These are phyloP conservation scores for Brachyhypopomus occidentalis DNA, from an alignment of 2,113 vertebrate species.

Conservation along the genomic window DNA sequence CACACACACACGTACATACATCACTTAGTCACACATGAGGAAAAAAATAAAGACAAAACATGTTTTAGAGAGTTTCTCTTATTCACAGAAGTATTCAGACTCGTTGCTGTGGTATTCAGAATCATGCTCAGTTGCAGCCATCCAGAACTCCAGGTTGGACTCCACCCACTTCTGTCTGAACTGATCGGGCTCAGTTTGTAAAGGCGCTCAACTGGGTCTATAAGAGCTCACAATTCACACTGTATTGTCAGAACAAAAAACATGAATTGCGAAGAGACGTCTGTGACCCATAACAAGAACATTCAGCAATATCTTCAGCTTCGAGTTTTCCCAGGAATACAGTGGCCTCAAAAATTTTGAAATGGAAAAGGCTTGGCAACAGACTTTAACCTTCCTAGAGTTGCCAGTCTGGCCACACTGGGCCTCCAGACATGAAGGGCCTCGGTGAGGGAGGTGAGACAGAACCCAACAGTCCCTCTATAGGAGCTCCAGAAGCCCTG, in stretches of 20 bases:
- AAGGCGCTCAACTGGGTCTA: not conserved
- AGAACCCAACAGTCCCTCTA: not conserved
- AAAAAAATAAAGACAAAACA: no score
- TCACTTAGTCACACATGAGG: no score
- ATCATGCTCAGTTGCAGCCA: no score
- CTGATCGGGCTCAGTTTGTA: not conserved
- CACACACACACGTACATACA: no score
- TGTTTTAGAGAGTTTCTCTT: no score
- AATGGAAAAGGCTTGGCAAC: not conserved
- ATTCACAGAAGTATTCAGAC: no score
- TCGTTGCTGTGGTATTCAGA: no score
- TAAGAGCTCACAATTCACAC: not conserved
- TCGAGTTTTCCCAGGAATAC: not conserved
- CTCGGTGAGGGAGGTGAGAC: not conserved
- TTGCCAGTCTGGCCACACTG: not conserved
- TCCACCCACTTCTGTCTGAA: not conserved
- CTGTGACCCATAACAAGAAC: not conserved
- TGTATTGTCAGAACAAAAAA: not conserved
- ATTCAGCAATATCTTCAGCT: not conserved
- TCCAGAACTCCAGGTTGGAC: slow-evolving; percentile 1
- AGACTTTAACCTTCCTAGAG: not conserved
- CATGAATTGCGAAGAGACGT: not conserved
- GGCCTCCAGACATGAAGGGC: not conserved
- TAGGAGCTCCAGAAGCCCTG: no score
- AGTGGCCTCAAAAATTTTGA: not conserved